A percentile compares a stretch with the other conserved stretches of the same genome.
These are phyloP conservation scores for Dilophus febrilis DNA, from an alignment of 2,888 invertebrate species.

Conservation along the genomic window DNA sequence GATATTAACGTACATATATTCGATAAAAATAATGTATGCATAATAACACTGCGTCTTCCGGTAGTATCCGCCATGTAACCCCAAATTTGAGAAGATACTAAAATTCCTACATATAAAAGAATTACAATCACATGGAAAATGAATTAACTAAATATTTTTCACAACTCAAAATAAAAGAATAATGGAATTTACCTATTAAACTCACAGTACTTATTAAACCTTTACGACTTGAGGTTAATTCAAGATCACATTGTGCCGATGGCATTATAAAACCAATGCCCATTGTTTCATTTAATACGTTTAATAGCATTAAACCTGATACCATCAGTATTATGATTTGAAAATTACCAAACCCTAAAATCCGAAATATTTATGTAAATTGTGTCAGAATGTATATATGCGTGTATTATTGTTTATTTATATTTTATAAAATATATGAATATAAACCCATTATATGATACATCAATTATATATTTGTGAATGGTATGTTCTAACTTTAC, in stretches of 20 bases:
- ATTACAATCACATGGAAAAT: not conserved
- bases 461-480: too few relatives aligned
- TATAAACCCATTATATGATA: too few relatives aligned
- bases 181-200: constrained; percentile 48
- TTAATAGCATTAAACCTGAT: constrained; percentile 44
- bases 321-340: constrained; percentile 41
- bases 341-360: constrained; percentile 43
- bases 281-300: constrained; percentile 51
- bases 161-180: too few relatives aligned
- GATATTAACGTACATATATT: constrained; percentile 33
- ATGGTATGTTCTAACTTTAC: too few relatives aligned
- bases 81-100: constrained; percentile 40
- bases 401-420: too few relatives aligned
- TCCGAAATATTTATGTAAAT: too few relatives aligned
- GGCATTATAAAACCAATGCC: constrained; percentile 50
- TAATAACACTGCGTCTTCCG: constrained; percentile 33
- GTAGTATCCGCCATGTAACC: constrained; percentile 38
- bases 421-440: too few relatives aligned
- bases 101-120: constrained; percentile 27
- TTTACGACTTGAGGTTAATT: constrained; percentile 37
- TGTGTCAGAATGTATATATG: too few relatives aligned
- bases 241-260: constrained; percentile 51
- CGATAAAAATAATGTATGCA: constrained; percentile 32
- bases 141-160: too few relatives aligned
- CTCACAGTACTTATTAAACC: constrained; percentile 47